Evolutionary conservation across 2,113 vertebrate genomes (phyloP).

Genomic region (Rousettus leschenaultii): DNA sequence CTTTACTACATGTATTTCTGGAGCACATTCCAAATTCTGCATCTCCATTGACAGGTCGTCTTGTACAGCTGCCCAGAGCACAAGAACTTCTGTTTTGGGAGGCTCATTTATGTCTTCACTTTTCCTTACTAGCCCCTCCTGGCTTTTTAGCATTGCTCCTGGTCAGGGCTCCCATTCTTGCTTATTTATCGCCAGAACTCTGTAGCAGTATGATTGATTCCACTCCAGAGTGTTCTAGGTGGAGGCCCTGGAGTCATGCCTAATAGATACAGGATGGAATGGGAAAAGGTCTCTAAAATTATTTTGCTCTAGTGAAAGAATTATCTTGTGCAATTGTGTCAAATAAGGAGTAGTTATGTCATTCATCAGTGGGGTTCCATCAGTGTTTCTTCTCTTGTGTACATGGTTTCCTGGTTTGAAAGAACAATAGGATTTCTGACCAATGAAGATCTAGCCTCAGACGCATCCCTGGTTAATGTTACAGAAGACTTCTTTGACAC

Average conservation of each 20-base stretch:
- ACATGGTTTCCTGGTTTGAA: conserved; percentile 89
- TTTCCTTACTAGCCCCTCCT: background rate
- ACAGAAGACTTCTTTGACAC: conserved; percentile 85
- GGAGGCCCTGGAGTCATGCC: background rate
- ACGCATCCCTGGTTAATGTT: conserved; percentile 60
- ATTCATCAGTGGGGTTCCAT: background rate
- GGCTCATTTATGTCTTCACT: background rate
- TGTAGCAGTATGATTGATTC: no score
- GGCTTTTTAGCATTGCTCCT: background rate
- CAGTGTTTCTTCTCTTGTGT: conserved; percentile 41
- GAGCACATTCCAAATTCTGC: background rate
- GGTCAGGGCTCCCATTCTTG: background rate
- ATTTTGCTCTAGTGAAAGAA: background rate
- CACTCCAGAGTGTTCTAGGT: background rate
- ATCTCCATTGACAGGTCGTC: background rate
- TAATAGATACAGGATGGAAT: background rate
- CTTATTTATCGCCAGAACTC: no score
- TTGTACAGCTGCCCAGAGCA: background rate
- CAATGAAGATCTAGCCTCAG: background rate
- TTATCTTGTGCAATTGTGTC: background rate
- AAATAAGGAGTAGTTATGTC: background rate
- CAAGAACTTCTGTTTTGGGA: background rate
- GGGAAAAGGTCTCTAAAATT: background rate
- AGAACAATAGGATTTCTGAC: conserved; percentile 75
- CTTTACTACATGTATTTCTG: background rate